Base-by-base conservation (phyloP, 2,888 invertebrate species). In the Brachyptera risi region DNA sequence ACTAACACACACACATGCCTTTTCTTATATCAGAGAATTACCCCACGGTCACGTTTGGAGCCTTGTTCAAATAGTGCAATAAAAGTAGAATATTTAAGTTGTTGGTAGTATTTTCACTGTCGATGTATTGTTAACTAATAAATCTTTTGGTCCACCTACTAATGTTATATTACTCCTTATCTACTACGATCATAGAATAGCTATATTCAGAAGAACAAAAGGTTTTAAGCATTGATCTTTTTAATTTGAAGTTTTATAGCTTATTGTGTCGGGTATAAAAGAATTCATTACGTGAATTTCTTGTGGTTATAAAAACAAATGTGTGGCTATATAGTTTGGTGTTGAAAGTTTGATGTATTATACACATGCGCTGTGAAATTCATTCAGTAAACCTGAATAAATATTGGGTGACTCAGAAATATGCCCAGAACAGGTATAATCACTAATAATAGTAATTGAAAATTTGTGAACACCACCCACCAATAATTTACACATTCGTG, bases 371-470 rank as follows among this genome's bases (percentile, higher is more conserved):
- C n/a, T n/a, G n/a, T n/a, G n/a, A n/a, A n/a, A n/a, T n/a, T n/a
- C n/a, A n/a, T n/a, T n/a, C n/a, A n/a, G n/a, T n/a, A n/a, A n/a
- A n/a, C n/a, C n/a, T n/a, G n/a, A n/a, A n/a, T n/a, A n/a, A n/a
- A n/a, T n/a, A n/a, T n/a, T n/a, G n/a, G 50, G 27, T 51, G 27
- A 24, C 19, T 42, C 42, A 42, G 35, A 31, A 11, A 31, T n/a
- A n/a, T n/a, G n/a, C n/a, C 7, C 35, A 31, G 24, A 37, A 37
- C 37, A 11, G 54, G 37, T 37, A 21, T n/a, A n/a, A n/a, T 21
- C 19, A 1, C 21, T 54, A 54, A 54, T 54, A 54, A 54, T 23
- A 54, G 54, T 54, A 23, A 54, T 54, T 37, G 37, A 37, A 54
- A 37, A 37, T 19, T 31, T 24, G 1, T 11, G 13, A 7, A 21